Evolutionary conservation across 92 coral and sea anemone species (phyloP), one percentile per base, ranked within the genome.

Genomic region (Parazoanthus darwini): DNA sequence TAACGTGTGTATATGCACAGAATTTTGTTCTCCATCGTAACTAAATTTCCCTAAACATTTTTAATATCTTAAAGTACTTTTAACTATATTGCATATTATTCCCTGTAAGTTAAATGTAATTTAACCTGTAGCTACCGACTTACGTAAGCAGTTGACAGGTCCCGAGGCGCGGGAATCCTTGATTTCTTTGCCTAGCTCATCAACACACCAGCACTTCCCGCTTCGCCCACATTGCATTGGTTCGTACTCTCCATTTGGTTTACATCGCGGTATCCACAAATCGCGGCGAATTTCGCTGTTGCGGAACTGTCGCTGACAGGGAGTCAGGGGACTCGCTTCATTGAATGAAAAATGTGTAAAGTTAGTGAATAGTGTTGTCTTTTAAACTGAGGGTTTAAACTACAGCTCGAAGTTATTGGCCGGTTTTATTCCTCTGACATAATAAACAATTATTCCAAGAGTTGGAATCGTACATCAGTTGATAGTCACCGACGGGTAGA

Each of bases 131-230:
- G 33, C 33, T 29, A 29, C 33, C 33, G 54, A 84, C 87, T 72
- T 84, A 84, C 87, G 87, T 46, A 84, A 26, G 51, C 87, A 84
- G 78, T 72, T 70, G 38, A 72, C 79, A 71, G 63, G n/a, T 16
- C 87, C 78, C 20, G 38, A 43, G 65, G 78, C 67, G 29, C 94
- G 92, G 29, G 94, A 86, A 66, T 92, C 92, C 74, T 36, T 71
- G 35, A 78, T 38, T 81, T 92, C 94, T 8, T 76, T 79, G 23
- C 94, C 94, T 38, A 74, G 68, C 33, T 86, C 72, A 65, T 90
- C 76, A 37, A 90, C 92, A 88, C 94, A 92, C 86, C 90, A 92
- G 77, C 94, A 92, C 84, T 86, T 56, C 75, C 89, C 78, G 29
- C 48, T 72, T 38, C 91, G 82, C 23, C 37, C 85, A 66, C 94